Evolutionary conservation across 2,888 invertebrate genomes (phyloP).

Genomic region (Tanytarsus gracilentus): DNA sequence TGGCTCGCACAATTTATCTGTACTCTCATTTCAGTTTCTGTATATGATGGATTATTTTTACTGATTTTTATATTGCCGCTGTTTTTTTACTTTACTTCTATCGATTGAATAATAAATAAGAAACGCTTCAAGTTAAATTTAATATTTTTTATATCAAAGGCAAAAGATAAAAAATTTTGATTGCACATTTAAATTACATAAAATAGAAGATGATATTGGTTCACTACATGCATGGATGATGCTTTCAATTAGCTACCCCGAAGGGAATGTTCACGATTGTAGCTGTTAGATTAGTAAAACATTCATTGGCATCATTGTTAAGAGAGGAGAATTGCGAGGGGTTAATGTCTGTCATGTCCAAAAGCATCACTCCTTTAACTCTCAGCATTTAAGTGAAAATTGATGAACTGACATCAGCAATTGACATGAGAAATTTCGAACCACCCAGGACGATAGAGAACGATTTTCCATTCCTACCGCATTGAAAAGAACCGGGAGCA

Average conservation of each 20-base stretch:
- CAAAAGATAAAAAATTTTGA: neutral
- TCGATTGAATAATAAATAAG: neutral
- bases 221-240: constrained; percentile 13
- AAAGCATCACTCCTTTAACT: neutral
- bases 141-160: neutral
- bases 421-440: constrained; percentile 19
- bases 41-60: no score
- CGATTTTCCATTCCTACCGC: constrained; percentile 2
- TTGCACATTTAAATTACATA: neutral
- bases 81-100: no score
- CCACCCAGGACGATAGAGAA: neutral
- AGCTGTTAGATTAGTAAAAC: constrained; percentile 11
- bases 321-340: neutral
- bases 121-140: neutral
- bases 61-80: no score
- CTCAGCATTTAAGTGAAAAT: neutral
- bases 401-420: constrained; percentile 13
- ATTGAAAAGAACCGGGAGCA: no score
- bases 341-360: constrained; percentile 14
- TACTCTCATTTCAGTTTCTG: neutral
- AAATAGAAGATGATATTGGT: constrained; percentile 1
- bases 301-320: neutral
- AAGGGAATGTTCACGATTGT: neutral
- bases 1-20: constrained; percentile 16
- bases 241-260: constrained; percentile 19